phyloP scores from a whole-genome alignment of 2,113 vertebrate genomes.

The Suncus etruscus region DNA sequence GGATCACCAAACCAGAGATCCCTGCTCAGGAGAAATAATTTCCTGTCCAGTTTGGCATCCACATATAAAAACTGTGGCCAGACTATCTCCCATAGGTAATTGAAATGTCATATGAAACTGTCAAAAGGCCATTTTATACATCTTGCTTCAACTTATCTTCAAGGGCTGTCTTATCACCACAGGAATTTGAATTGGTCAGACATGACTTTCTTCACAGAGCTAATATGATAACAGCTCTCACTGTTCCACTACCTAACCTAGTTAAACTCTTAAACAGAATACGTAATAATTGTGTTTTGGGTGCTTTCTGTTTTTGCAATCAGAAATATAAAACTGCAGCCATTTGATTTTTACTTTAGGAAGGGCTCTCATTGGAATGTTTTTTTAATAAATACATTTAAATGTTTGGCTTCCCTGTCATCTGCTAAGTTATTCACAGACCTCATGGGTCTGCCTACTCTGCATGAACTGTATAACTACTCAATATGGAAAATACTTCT shows the following conservation, averaged over 20 bases:
- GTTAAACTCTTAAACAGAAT: slow-evolving; percentile 39
- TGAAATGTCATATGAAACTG: slow-evolving; percentile 30
- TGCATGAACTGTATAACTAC: not conserved
- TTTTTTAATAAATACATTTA: not conserved
- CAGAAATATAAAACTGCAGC: not conserved
- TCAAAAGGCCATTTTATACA: not conserved
- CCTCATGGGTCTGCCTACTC: not conserved
- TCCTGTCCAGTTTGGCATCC: not conserved
- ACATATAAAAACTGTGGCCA: not conserved
- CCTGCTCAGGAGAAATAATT: not conserved
- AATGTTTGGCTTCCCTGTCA: slow-evolving; percentile 32
- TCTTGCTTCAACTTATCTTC: slow-evolving; percentile 27
- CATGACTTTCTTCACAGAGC: slow-evolving; percentile 53
- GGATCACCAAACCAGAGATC: not conserved
- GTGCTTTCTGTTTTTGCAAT: slow-evolving; percentile 39
- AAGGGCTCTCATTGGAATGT: slow-evolving; percentile 11
- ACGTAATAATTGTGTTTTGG: not conserved
- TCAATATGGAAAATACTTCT: slow-evolving; percentile 63
- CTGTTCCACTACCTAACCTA: slow-evolving; percentile 18
- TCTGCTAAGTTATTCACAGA: slow-evolving; percentile 34
- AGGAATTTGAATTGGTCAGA: slow-evolving; percentile 41
- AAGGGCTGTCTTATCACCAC: not conserved
- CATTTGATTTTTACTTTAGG: slow-evolving; percentile 47
- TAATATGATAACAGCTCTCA: slow-evolving; percentile 9
- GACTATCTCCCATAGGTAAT: slow-evolving; percentile 3